These are phyloP conservation scores for Sarcophaga carnaria DNA, from an alignment of 2,888 invertebrate genomes.

Conservation along the genomic window DNA sequence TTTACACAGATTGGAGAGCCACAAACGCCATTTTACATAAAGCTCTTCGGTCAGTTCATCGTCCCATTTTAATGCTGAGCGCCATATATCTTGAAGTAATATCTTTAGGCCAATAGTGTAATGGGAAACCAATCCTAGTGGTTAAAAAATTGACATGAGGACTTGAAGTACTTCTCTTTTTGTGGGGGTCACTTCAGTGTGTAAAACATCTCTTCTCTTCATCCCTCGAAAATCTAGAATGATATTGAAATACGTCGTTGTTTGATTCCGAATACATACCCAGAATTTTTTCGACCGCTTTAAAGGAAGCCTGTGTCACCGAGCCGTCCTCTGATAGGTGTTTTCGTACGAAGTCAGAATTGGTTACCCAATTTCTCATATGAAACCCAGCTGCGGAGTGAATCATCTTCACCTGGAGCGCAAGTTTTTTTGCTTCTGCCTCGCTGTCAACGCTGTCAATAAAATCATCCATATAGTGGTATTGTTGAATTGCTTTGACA, in stretches of 20 bases:
- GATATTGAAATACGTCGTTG: slow-evolving; percentile 40
- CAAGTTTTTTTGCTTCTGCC: slow-evolving; percentile 34
- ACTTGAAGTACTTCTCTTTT: slow-evolving; percentile 36
- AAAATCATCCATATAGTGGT: no score
- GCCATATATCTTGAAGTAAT: slow-evolving; percentile 1
- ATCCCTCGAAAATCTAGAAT: slow-evolving; percentile 39
- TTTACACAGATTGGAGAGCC: slow-evolving; percentile 23
- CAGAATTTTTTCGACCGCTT: no score
- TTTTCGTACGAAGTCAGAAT: slow-evolving; percentile 13
- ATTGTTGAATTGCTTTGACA: no score
- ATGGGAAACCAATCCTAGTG: no score
- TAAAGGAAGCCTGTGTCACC: no score
- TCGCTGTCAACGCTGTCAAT: slow-evolving; percentile 5
- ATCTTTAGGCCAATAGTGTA: no score
- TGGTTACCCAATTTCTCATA: slow-evolving; percentile 19
- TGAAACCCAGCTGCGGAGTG: slow-evolving; percentile 25
- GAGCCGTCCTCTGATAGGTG: slow-evolving; percentile 30
- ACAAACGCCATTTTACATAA: slow-evolving; percentile 17
- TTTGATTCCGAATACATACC: slow-evolving; percentile 25
- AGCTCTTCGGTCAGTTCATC: slow-evolving; percentile 2
- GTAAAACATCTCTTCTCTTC: slow-evolving; percentile 23
- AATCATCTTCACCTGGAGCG: slow-evolving; percentile 36
- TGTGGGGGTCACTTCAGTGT: background rate
- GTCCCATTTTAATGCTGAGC: background rate
- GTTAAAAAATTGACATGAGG: slow-evolving; percentile 4